A percentile compares a stretch with the other conserved stretches of the same genome.
These are phyloP conservation scores for Formicarius rufipectus DNA, from an alignment of 2,113 vertebrate genomes.

Conservation along the genomic window DNA sequence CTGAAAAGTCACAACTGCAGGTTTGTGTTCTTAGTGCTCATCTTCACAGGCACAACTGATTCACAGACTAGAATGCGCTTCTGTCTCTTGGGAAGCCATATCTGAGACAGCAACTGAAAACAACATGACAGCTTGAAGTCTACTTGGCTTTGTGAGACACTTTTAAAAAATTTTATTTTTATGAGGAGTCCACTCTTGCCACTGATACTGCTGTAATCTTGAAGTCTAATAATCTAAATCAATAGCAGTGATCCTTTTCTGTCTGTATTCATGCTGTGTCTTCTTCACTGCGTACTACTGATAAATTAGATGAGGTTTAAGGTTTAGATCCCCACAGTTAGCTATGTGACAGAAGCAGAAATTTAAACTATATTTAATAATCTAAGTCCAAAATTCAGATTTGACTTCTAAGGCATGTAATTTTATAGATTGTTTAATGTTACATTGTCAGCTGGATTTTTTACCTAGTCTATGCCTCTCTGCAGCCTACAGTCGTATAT, in stretches of 20 bases:
- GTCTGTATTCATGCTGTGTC: background rate
- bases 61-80: background rate
- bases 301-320: background rate
- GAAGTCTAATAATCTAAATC: background rate
- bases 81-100: constrained; percentile 14
- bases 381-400: background rate
- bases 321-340: background rate
- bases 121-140: background rate
- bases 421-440: background rate
- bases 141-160: background rate
- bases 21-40: background rate
- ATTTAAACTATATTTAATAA: background rate
- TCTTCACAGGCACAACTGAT: constrained; percentile 2
- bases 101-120: background rate
- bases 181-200: background rate
- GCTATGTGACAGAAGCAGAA: background rate
- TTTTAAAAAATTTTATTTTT: background rate
- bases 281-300: background rate
- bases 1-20: background rate
- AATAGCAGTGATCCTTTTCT: background rate
- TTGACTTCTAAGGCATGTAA: background rate
- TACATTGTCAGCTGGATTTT: background rate
- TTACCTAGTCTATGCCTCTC: background rate
- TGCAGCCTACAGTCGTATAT: background rate
- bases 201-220: background rate